These are phyloP conservation scores for Diachasma alloeum DNA, from an alignment of 1,140 invertebrate genomes.

Conservation along the genomic window DNA sequence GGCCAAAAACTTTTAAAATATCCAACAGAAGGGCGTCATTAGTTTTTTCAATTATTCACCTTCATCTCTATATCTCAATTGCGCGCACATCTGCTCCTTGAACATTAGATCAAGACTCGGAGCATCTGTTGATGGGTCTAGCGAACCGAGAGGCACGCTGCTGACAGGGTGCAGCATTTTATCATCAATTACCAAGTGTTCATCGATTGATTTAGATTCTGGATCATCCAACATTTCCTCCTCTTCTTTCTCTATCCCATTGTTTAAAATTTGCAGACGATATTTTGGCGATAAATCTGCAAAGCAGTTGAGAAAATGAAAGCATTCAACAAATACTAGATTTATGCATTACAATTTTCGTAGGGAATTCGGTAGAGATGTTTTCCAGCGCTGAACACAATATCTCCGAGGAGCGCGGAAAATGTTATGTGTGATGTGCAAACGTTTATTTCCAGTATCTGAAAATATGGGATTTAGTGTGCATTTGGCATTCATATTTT, in stretches of 20 bases:
- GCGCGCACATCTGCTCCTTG: conserved; percentile 31
- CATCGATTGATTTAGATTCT: neutral
- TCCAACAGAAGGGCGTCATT: no score
- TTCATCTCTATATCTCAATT: conserved; percentile 36
- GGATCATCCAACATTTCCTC: conserved; percentile 29
- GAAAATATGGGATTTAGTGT: conserved; percentile 2
- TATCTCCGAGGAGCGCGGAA: conserved; percentile 38
- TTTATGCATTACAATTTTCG: conserved; percentile 38
- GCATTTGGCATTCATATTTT: neutral
- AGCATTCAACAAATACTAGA: neutral
- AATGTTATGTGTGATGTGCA: conserved; percentile 26
- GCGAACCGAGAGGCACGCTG: conserved; percentile 33
- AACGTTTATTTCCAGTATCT: conserved; percentile 42
- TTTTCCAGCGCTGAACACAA: conserved; percentile 39
- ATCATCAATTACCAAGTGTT: conserved; percentile 28
- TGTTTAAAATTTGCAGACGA: conserved; percentile 29
- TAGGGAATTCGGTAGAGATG: conserved; percentile 40
- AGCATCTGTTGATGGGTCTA: conserved; percentile 28
- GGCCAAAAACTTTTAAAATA: no score
- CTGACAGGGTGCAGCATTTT: conserved; percentile 34
- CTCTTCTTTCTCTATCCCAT: conserved; percentile 29
- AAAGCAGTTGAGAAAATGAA: neutral
- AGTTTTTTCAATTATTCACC: conserved; percentile 24
- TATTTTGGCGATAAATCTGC: conserved; percentile 44
- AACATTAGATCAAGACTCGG: conserved; percentile 31